Conservation (phyloP, 2,888 invertebrate genomes). For the Altica lythri region DNA sequence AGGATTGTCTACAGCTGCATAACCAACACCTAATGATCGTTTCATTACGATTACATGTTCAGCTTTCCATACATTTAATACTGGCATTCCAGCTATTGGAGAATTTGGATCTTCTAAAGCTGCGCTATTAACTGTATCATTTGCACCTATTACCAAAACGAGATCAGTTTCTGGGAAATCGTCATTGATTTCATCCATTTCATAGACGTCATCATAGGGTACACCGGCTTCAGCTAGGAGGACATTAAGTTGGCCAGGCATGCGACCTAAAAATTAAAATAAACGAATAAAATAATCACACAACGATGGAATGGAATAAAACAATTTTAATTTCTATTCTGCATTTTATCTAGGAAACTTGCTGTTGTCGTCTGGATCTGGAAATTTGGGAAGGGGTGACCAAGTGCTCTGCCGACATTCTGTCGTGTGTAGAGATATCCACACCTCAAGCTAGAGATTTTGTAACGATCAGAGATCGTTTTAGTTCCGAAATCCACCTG, state of each 20-base stretch:
- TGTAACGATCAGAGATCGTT: too few species aligned
- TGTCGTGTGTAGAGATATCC: too few species aligned
- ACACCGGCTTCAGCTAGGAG: conserved; percentile 91
- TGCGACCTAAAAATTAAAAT: conserved; percentile 77
- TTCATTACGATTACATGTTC: conserved; percentile 91
- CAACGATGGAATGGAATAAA: too few species aligned
- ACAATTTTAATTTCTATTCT: too few species aligned
- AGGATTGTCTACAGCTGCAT: conserved; percentile 91
- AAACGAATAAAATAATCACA: too few species aligned
- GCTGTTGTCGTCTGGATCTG: too few species aligned
- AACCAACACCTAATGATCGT: conserved; percentile 62
- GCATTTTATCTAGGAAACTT: too few species aligned
- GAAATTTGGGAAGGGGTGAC: too few species aligned
- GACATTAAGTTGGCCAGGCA: conserved; percentile 93
- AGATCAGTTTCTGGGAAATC: conserved; percentile 85
- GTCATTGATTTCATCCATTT: conserved; percentile 92
- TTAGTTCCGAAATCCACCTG: too few species aligned
- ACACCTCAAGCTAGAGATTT: too few species aligned
- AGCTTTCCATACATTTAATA: conserved; percentile 85
- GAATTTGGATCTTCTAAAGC: conserved; percentile 90
- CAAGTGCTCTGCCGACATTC: too few species aligned
- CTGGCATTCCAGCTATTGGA: conserved; percentile 92
- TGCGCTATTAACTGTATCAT: conserved; percentile 90
- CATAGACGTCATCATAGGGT: conserved; percentile 85
- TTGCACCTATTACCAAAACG: conserved; percentile 85